Base-by-base conservation (phyloP, 2,797 vertebrate genomes). In the Poecilia picta region DNA sequence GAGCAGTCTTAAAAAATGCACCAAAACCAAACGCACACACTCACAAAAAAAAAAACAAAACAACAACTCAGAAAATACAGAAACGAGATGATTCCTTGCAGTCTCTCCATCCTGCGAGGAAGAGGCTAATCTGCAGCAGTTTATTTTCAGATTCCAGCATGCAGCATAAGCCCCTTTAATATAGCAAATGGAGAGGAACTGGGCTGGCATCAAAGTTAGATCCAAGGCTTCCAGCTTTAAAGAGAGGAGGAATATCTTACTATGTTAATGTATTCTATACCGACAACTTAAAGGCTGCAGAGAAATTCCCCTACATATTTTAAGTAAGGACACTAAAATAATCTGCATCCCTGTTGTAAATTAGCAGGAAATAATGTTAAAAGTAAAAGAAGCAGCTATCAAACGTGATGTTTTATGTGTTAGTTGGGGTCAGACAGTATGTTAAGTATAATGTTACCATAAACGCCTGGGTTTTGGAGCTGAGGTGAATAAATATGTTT, bases 251-350 rank as follows among this genome's bases (percentile, higher is more conserved):
- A 81, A 89, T 80, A 83, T 89, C 86, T 93, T 88, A 86, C 80
- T 91, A 93, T 94, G 92, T 89, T 93, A 95, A 95, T 94, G 84
- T 92, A 92, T 94, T 92, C 92, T 85, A 86, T 84, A 73, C 86
- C 85, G 76, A 92, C 88, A 89, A 86, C 90, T 92, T 88, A 82
- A 88, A 92, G 87, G 87, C 89, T 86, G 81, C 82, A 78, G 78
- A 92, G 75, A 85, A 81, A 66, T 82, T 73, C 79, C 62, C 62
- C 18, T 72, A 80, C 70, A 79, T 81, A 18, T 1, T 81, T 41
- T 11, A 70, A 75, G 79, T 8, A 72, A 72, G 74, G 49, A 75
- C n/a, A 47, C 18, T 16, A 57, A 77, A 66, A 82, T 85, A 81
- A 81, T 55, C 59, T 72, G 81, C 75, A 20, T 77, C 81, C 74